Conservation (phyloP, 2,797 vertebrate genomes). For the Ctenopoma kingsleyae region DNA sequence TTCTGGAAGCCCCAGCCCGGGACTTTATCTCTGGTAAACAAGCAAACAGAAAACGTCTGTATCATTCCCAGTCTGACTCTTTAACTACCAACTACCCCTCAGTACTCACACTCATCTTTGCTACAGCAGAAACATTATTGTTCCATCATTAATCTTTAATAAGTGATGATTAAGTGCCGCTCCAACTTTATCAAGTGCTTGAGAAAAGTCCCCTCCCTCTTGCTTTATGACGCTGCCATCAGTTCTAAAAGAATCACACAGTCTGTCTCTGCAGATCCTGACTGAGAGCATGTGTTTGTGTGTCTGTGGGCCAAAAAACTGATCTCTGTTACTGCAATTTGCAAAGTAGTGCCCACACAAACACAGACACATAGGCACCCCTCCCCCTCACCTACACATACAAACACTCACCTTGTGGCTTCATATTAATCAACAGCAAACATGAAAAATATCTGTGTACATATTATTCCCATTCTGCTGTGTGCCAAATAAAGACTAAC, state of each 20-base stretch:
- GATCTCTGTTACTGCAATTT: slow-evolving; percentile 17
- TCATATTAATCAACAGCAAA: slow-evolving; percentile 59
- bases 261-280: slow-evolving; percentile 12
- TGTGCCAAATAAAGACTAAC: slow-evolving; percentile 54
- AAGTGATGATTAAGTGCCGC: slow-evolving; percentile 40
- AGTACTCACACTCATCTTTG: slow-evolving; percentile 1
- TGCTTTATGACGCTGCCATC: slow-evolving; percentile 24
- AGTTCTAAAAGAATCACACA: slow-evolving; percentile 14
- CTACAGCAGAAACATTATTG: slow-evolving; percentile 39
- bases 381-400: not conserved
- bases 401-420: slow-evolving; percentile 36
- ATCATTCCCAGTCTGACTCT: slow-evolving; percentile 29
- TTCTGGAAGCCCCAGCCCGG: slow-evolving; percentile 76
- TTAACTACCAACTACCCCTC: slow-evolving; percentile 36
- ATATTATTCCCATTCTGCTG: slow-evolving; percentile 34
- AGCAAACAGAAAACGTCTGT: slow-evolving; percentile 27
- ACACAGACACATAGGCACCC: not conserved
- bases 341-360: not conserved
- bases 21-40: slow-evolving; percentile 84
- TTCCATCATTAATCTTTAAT: slow-evolving; percentile 64
- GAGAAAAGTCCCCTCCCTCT: slow-evolving; percentile 2
- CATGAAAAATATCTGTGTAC: slow-evolving; percentile 40
- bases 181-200: slow-evolving; percentile 26
- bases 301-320: not conserved
- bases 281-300: slow-evolving; percentile 5